Percentiles rank a stretch among this genome's conserved stretches.
These are phyloP conservation scores for Tragelaphus scriptus DNA, from an alignment of 2,113 vertebrate species.

Conservation along the genomic window DNA sequence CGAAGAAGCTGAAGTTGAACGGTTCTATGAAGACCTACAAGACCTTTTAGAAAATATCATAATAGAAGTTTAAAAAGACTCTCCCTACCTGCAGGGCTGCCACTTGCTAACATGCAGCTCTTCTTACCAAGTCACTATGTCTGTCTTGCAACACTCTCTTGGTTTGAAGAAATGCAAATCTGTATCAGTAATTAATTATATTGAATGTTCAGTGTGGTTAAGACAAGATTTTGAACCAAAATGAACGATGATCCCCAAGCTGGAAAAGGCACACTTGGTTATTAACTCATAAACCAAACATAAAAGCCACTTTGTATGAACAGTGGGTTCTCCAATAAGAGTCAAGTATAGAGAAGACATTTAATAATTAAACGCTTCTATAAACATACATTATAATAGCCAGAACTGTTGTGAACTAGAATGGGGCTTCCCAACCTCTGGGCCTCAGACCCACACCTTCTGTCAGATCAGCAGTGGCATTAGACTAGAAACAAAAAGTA, in stretches of 20 bases:
- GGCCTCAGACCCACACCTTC: background rate
- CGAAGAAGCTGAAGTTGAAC: too few relatives aligned
- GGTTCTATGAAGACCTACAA: too few relatives aligned
- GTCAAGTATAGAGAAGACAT: background rate
- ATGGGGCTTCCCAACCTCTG: background rate
- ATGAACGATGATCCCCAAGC: background rate
- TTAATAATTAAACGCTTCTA: background rate
- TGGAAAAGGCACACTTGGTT: background rate
- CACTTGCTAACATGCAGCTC: background rate
- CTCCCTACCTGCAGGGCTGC: background rate
- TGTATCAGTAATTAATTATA: background rate
- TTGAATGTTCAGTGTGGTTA: background rate
- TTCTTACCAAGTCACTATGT: background rate
- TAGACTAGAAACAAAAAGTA: background rate
- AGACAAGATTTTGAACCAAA: slow-evolving; percentile 16
- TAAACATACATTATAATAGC: background rate
- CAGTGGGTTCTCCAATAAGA: background rate
- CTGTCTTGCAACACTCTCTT: background rate
- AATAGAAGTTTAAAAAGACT: background rate
- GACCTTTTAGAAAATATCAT: background rate
- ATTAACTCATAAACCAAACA: background rate
- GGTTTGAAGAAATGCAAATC: background rate
- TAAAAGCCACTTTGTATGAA: background rate
- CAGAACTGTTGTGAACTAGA: background rate
- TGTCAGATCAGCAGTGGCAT: background rate